Evolutionary conservation across 2,797 vertebrate genomes (phyloP), one percentile per base, ranked within the genome.

Genomic region (Sciurus vulgaris): DNA sequence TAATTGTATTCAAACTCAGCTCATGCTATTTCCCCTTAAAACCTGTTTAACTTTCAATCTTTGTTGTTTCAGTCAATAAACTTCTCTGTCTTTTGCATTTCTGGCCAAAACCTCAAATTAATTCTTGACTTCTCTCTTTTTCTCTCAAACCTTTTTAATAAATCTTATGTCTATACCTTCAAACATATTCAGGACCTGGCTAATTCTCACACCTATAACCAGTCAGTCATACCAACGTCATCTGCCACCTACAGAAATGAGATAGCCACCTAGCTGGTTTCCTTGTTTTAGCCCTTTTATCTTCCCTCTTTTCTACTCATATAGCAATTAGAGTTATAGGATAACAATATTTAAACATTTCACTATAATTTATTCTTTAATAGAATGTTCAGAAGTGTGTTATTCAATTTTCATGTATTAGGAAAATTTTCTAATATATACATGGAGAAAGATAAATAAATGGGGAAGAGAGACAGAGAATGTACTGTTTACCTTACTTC

Each of bases 171-270:
- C 35, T 74, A 1, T 6, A 18, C 14, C 44, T 76, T 76, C 56
- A 88, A 61, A 17, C 24, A 13, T 38, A 38, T 76, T 56, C n/a
- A 41, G 41, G 73, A 61, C 26, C 47, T 61, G 56, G 30, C 13
- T 12, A 10, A 5, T 67, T 61, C 35, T 86, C 13, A n/a, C n/a
- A 63, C 38, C 4, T 49, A 17, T 51, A 18, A 56, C 18, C 49
- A 7, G 11, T 56, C 67, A 30, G 15, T 17, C 63, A 12, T 5
- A 5, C 15, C 24, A 38, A 51, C 2, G 10, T 30, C 8, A 0
- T 86, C 41, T 89, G 11, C 85, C 49, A 86, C 8, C 20, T 63
- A 11, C 7, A 61, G 30, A 70, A 44, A 12, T 20, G n/a, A 51
- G 47, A 65, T 59, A 38, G 51, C 12, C 15, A 30, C 26, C 33